phyloP scores from a whole-genome alignment of 1,140 invertebrate genomes.

The Araneus ventricosus region DNA sequence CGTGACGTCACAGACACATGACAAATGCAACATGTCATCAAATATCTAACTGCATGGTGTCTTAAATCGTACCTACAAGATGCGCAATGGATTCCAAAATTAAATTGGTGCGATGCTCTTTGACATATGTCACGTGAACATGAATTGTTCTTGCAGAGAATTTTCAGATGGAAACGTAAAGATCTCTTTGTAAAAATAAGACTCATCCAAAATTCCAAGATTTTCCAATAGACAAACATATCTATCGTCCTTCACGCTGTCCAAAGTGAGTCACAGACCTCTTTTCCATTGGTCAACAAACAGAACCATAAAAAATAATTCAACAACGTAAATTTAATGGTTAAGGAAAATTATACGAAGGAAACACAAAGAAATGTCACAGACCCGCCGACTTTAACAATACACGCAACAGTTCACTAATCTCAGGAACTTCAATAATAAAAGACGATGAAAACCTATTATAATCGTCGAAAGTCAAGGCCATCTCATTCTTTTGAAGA shows the following conservation, averaged over 20 bases:
- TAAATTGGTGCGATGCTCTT: no score
- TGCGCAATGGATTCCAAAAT: no score
- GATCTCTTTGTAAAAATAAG: no score
- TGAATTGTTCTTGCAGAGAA: no score
- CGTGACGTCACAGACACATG: no score
- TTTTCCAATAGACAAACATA: background rate
- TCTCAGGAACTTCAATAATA: background rate
- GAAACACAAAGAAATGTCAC: background rate
- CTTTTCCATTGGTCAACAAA: background rate
- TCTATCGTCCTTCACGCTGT: background rate
- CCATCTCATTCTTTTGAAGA: background rate
- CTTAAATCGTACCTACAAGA: no score
- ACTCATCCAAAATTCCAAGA: background rate
- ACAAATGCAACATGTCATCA: no score
- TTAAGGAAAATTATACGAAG: background rate
- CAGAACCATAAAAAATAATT: background rate
- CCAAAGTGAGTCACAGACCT: background rate
- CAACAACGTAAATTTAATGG: background rate
- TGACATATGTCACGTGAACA: no score
- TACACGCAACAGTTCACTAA: conserved; percentile 3
- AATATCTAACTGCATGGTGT: no score
- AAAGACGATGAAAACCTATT: background rate
- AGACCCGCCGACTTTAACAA: background rate
- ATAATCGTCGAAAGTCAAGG: background rate
- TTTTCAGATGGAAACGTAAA: no score